Evolutionary conservation across 2,888 invertebrate genomes (phyloP), one percentile per base, ranked within the genome.

Genomic region (Lysandra coridon): DNA sequence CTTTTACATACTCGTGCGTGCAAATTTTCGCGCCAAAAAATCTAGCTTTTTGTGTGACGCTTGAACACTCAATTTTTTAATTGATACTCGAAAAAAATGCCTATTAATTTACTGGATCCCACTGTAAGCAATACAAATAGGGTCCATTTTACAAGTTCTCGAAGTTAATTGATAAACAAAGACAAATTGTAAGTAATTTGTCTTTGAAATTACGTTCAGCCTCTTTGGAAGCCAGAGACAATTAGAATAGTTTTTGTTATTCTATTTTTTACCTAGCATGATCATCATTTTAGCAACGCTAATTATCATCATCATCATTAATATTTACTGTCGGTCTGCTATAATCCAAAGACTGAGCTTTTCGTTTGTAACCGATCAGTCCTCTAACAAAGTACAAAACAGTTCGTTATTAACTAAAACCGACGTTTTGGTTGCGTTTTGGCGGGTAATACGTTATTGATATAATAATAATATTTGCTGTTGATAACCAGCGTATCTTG

Each of bases 381-480:
- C 10, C 30, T 33, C 30, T 69, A 57, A 30, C 33, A 64, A 82
- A 80, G 80, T 80, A 78, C 82, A 79, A 81, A 82, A 82, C 80
- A 78, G 78, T 80, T 81, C 81, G 90, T 92, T 93, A 92, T 92
- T 92, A 92, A 92, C 92, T 92, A 89, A 92, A 94, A 94, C 88
- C 87, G 89, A 89, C 74, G 74, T 75, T 75, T 79, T 74, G 89
- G 91, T 90, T 87, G 87, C 74, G 74, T 75, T 75, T 79, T 74
- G 89, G 91, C 91, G 87, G 87, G 91, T 93, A 93, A 93, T 92
- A 92, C 91, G 91, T 92, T 93, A 94, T 93, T 94, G 94, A 93
- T 94, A 94, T 92, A 91, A 92, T 94, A 94, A 94, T 93, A 94
- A 94, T 94, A 94, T 94, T 94, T 94, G 93, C 93, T 90, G 89